phyloP scores from a whole-genome alignment of 2,888 invertebrate genomes.

The Zootermopsis nevadensis region DNA sequence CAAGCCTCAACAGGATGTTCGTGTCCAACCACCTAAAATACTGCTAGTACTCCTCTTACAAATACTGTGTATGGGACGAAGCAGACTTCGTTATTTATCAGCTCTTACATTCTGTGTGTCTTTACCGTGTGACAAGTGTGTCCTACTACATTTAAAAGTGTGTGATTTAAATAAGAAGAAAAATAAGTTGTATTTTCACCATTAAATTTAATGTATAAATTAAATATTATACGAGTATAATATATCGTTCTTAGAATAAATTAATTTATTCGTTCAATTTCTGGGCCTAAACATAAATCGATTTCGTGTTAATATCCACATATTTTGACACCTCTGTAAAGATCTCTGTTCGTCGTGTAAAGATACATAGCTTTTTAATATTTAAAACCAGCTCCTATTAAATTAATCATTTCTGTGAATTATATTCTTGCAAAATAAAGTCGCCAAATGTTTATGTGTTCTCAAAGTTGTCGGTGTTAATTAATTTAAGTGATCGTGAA shows the following conservation, averaged over 20 bases:
- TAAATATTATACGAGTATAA: background rate
- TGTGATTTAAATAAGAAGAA: background rate
- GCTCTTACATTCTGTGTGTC: background rate
- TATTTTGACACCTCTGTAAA: conserved; percentile 1
- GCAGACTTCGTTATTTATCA: background rate
- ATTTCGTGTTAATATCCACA: background rate
- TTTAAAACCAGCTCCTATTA: background rate
- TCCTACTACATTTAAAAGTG: background rate
- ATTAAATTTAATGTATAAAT: conserved; percentile 9
- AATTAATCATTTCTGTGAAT: background rate
- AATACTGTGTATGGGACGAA: background rate
- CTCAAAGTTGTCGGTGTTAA: background rate
- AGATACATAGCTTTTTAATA: background rate
- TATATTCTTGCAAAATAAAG: background rate
- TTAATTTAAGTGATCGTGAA: background rate
- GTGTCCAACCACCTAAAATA: background rate
- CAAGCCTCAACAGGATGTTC: conserved; percentile 17
- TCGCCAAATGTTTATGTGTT: background rate
- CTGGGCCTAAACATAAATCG: conserved; percentile 28
- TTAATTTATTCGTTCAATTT: conserved; percentile 12
- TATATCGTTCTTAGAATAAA: background rate
- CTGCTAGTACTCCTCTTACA: background rate
- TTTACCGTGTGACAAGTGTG: conserved; percentile 21
- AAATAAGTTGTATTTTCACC: conserved; percentile 23
- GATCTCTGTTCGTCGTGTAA: background rate